A percentile compares a stretch with the other conserved stretches of the same genome.
phyloP scores from a whole-genome alignment of 2,797 vertebrate genomes.

The Sebastes matsubarae region DNA sequence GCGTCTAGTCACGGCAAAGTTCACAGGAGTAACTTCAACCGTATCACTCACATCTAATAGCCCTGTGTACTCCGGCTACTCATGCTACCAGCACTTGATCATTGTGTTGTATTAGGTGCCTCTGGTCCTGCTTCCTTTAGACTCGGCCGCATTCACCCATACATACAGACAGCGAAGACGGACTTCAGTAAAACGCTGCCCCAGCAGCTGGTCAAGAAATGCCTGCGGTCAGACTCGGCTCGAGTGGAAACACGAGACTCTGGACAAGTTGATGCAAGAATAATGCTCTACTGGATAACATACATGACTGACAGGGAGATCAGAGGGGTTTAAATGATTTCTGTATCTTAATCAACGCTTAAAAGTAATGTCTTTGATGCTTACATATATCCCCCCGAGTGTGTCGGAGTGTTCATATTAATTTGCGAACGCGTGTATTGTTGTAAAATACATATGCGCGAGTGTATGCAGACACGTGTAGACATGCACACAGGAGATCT shows the following conservation, averaged over 20 bases:
- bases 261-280: conserved; percentile 65
- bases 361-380: conserved; percentile 38
- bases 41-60: conserved; percentile 82
- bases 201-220: conserved; percentile 64
- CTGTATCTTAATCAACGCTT: conserved; percentile 27
- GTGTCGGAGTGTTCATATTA: conserved; percentile 24
- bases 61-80: conserved; percentile 65
- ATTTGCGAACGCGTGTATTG: conserved; percentile 21
- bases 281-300: conserved; percentile 17
- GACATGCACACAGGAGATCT: conserved; percentile 40
- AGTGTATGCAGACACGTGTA: conserved; percentile 6
- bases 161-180: conserved; percentile 53
- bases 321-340: conserved; percentile 31
- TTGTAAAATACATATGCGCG: conserved; percentile 14
- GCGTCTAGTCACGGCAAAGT: conserved; percentile 64
- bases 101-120: conserved; percentile 67
- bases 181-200: conserved; percentile 65
- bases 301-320: conserved; percentile 34
- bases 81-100: conserved; percentile 71
- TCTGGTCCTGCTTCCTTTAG: conserved; percentile 62
- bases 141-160: conserved; percentile 56
- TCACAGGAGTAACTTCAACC: conserved; percentile 77
- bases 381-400: background rate
- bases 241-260: conserved; percentile 65
- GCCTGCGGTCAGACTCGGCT: conserved; percentile 54